Evolutionary conservation across 2,113 vertebrate species (phyloP), one percentile per base, ranked within the genome.

Genomic region (Salvelinus namaycush): DNA sequence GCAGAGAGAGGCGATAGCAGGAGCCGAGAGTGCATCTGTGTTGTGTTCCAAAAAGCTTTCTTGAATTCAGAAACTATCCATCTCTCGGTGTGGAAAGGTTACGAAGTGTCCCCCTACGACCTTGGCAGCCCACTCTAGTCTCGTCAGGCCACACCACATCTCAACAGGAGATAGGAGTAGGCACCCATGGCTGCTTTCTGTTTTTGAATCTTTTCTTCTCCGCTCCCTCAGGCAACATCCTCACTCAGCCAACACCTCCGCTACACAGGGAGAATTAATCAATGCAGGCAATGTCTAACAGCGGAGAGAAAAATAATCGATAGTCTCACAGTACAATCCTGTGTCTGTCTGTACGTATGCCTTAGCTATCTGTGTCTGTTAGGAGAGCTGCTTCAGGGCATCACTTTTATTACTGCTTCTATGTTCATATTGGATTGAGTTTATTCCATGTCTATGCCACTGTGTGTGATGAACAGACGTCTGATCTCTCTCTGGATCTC

Each of bases 171-270:
- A 67, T 54, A 14, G 39, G 9, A 73, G 18, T 13, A 31, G 24
- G 54, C 48, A 54, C 20, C 22, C 70, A 51, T 13, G 14, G 48
- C 48, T 49, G 14, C 65, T 75, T n/a, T 70, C 69, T 44, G 22
- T 51, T 62, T 62, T 71, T 73, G 27, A 26, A 34, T 27, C 31
- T 75, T 74, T 81, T 72, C 57, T 65, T 77, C 76, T 76, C 70
- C 68, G 48, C 70, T 80, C 81, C 83, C 81, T 80, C 20, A 78
- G 79, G 81, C 79, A 82, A 48, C 68, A 76, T 77, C 80, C 83
- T 75, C 29, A 34, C 72, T 81, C 80, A 74, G 79, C 74, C 81
- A 80, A 80, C 80, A 77, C 82, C 84, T 77, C 75, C 77, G 73
- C 78, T 79, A 80, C 78, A 31, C 75, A 62, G 54, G 31, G 22